Conservation (phyloP, 1,140 invertebrate species). For the Hirudo medicinalis region DNA sequence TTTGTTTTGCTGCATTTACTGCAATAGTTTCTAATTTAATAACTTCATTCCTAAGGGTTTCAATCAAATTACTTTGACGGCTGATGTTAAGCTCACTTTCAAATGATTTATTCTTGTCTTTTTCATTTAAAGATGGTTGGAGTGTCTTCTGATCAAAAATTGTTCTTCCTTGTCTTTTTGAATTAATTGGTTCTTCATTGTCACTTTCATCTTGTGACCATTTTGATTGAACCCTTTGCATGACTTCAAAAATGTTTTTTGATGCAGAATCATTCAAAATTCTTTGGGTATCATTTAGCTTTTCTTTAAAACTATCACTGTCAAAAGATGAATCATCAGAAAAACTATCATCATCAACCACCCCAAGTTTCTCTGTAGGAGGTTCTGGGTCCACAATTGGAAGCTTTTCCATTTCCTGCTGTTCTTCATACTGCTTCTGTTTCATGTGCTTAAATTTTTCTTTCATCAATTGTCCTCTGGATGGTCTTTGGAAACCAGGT, state of each 20-base stretch:
- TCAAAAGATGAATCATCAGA: not conserved
- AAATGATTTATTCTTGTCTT: not conserved
- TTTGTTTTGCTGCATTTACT: not conserved
- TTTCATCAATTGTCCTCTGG: not conserved
- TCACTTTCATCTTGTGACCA: constrained; percentile 5
- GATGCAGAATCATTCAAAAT: constrained; percentile 4
- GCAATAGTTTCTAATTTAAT: not conserved
- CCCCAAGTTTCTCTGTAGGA: not conserved
- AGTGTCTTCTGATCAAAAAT: not conserved
- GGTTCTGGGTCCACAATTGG: constrained; percentile 6
- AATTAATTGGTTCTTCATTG: not conserved
- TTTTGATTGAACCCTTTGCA: not conserved
- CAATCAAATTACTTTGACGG: not conserved
- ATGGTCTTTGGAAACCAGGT: not conserved
- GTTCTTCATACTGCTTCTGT: constrained; percentile 4
- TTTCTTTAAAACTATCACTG: constrained; percentile 2
- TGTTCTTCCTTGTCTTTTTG: not conserved
- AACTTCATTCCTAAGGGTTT: not conserved
- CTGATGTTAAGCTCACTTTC: not conserved
- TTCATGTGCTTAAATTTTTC: not conserved
- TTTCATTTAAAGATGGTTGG: constrained; percentile 1
- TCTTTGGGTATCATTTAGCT: not conserved
- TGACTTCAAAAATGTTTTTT: constrained; percentile 9
- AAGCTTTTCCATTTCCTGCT: not conserved
- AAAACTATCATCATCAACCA: not conserved